These are phyloP conservation scores for Druceiella hillmani DNA, from an alignment of 2,888 invertebrate genomes.

Conservation along the genomic window DNA sequence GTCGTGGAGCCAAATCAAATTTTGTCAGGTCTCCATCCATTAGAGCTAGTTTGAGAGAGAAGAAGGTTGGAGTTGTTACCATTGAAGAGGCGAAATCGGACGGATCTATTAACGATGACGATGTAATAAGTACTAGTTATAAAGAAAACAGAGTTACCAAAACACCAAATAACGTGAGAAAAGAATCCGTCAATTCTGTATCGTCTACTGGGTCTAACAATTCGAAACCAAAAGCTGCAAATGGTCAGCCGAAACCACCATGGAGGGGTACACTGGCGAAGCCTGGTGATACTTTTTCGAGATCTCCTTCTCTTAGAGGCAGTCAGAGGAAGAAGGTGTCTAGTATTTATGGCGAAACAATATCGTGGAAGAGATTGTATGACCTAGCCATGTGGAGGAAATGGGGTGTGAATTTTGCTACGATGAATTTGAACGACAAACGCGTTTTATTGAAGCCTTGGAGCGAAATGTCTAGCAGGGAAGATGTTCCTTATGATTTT, in stretches of 20 bases:
- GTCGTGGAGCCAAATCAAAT: conserved; percentile 34
- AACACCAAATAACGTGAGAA: conserved; percentile 32
- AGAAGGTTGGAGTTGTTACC: conserved; percentile 44
- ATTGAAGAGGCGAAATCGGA: conserved; percentile 48
- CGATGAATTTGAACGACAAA: conserved; percentile 40
- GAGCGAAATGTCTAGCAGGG: conserved; percentile 37
- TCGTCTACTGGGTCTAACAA: conserved; percentile 30
- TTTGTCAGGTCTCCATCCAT: conserved; percentile 36
- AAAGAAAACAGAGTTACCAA: conserved; percentile 38
- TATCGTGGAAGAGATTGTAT: conserved; percentile 52
- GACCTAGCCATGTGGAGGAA: conserved; percentile 52
- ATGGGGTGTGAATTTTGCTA: conserved; percentile 44
- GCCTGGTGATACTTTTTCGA: conserved; percentile 35
- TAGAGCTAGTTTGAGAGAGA: conserved; percentile 41
- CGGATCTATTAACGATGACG: conserved; percentile 38
- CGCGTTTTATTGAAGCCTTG: conserved; percentile 40
- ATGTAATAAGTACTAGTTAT: too few relatives aligned
- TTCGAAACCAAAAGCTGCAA: conserved; percentile 33
- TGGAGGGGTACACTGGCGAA: conserved; percentile 41
- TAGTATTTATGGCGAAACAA: conserved; percentile 35
- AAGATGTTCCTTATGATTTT: conserved; percentile 19
- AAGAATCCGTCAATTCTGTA: conserved; percentile 29
- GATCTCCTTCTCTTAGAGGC: conserved; percentile 40
- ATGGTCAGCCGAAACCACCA: conserved; percentile 37
- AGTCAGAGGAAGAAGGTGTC: conserved; percentile 38